phyloP scores from a whole-genome alignment of 2,113 vertebrate species.

The Recurvirostra avosetta region DNA sequence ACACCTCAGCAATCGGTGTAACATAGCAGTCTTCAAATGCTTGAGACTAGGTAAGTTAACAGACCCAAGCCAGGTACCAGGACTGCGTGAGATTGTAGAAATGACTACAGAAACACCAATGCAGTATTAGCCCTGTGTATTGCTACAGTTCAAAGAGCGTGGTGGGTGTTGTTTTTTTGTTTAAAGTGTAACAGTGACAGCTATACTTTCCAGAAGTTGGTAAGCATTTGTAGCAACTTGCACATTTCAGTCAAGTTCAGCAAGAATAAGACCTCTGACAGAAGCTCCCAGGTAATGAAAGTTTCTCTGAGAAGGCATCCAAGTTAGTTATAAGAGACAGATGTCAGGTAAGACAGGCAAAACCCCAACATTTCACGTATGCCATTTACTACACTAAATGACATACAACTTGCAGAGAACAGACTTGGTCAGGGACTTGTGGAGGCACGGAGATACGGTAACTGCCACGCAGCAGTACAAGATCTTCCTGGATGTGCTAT shows the following conservation, averaged over 20 bases:
- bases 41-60: neutral
- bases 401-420: neutral
- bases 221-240: neutral
- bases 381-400: neutral
- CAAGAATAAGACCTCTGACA: neutral
- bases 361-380: neutral
- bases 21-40: neutral
- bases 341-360: neutral
- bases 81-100: accelerated
- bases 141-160: neutral
- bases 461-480: neutral
- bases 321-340: neutral
- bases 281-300: neutral
- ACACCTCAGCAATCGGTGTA: neutral
- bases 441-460: neutral
- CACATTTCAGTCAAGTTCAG: neutral
- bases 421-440: neutral
- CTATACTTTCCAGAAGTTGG: neutral
- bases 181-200: neutral
- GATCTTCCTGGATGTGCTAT: neutral
- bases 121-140: neutral
- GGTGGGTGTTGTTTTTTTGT: neutral
- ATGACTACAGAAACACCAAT: neutral
- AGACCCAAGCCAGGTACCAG: neutral
- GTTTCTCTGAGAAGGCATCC: neutral